These are phyloP conservation scores for Sparus aurata DNA, from an alignment of 2,797 vertebrate species.

Conservation along the genomic window DNA sequence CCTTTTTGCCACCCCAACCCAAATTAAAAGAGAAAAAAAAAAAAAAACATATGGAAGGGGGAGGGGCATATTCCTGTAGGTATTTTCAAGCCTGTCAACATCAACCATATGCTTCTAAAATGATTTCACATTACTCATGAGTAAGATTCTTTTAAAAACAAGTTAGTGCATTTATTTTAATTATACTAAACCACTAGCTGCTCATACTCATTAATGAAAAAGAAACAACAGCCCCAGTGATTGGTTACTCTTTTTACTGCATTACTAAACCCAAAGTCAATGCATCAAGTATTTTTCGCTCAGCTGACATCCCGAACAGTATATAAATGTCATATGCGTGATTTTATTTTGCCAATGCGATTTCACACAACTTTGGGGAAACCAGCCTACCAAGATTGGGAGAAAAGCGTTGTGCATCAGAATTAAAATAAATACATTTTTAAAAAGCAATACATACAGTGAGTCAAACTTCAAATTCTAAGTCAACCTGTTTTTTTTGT, in stretches of 20 bases:
- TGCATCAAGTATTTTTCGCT: slow-evolving; percentile 84
- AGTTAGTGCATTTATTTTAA: slow-evolving; percentile 88
- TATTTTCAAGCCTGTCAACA: slow-evolving; percentile 86
- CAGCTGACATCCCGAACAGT: slow-evolving; percentile 81
- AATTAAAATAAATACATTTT: slow-evolving; percentile 87
- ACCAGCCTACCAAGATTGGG: slow-evolving; percentile 85
- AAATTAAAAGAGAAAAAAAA: slow-evolving; percentile 86
- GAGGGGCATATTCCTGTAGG: slow-evolving; percentile 72
- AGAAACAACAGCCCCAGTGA: slow-evolving; percentile 84
- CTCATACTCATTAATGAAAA: slow-evolving; percentile 84
- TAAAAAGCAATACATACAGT: slow-evolving; percentile 86
- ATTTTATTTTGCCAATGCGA: slow-evolving; percentile 84
- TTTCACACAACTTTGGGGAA: slow-evolving; percentile 88
- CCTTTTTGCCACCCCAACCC: slow-evolving; percentile 82
- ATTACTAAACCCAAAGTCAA: slow-evolving; percentile 86
- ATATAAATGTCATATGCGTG: slow-evolving; percentile 82
- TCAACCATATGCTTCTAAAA: slow-evolving; percentile 85
- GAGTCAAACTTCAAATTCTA: slow-evolving; percentile 86
- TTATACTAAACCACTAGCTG: slow-evolving; percentile 88
- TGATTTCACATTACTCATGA: slow-evolving; percentile 88
- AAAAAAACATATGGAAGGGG: slow-evolving; percentile 78
- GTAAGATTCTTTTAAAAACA: slow-evolving; percentile 83
- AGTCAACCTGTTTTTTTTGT: slow-evolving; percentile 65
- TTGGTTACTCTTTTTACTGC: slow-evolving; percentile 85
- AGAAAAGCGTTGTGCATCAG: slow-evolving; percentile 82